Conservation (phyloP, 2,797 vertebrate species). For the Bradypus variegatus region DNA sequence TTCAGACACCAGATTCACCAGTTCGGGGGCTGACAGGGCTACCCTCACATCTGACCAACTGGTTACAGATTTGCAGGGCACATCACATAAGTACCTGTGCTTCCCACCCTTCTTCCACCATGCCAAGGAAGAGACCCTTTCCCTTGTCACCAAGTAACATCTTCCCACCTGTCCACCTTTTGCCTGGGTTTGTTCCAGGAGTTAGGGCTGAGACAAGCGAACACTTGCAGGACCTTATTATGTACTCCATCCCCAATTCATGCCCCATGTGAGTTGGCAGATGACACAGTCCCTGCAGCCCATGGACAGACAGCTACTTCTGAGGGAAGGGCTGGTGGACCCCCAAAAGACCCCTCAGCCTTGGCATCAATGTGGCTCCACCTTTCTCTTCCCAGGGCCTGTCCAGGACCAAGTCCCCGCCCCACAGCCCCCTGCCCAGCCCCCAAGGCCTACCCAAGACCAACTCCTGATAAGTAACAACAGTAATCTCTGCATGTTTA, state of each 20-base stretch:
- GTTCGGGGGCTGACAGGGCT: too few relatives aligned
- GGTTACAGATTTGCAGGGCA: not conserved
- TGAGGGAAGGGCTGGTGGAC: not conserved
- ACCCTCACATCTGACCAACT: too few relatives aligned
- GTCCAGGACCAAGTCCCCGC: constrained; percentile 12
- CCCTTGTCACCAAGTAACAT: not conserved
- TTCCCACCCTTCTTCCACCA: not conserved
- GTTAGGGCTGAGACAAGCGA: not conserved
- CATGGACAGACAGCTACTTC: not conserved
- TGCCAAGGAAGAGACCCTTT: not conserved
- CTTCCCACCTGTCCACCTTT: not conserved
- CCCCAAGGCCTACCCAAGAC: not conserved
- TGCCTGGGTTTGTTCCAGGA: not conserved
- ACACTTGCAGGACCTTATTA: not conserved
- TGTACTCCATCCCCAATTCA: not conserved
- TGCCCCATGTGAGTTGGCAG: not conserved
- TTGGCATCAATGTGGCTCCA: not conserved
- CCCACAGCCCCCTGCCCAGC: not conserved
- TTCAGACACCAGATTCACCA: too few relatives aligned
- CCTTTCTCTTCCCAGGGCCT: constrained; percentile 26
- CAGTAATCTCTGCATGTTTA: not conserved
- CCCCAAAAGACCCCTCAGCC: not conserved
- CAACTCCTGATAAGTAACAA: not conserved
- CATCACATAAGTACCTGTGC: not conserved
- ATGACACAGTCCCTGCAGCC: not conserved